These are phyloP conservation scores for Scelioninae gen. 2 DNA, from an alignment of 2,888 invertebrate genomes.

Conservation along the genomic window DNA sequence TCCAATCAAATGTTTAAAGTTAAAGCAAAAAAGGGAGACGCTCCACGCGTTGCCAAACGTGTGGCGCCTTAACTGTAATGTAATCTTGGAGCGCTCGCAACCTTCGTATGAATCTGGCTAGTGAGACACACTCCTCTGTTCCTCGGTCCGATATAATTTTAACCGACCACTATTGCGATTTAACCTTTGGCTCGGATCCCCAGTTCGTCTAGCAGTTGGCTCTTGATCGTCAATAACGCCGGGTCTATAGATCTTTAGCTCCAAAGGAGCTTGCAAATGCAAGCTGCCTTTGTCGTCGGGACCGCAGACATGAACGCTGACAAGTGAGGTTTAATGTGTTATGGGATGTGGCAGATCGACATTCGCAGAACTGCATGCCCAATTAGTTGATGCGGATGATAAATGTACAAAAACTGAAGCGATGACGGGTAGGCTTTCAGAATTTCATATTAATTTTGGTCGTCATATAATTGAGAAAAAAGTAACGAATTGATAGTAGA, in stretches of 20 bases:
- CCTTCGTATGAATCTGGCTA: constrained; percentile 42
- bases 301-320: background rate
- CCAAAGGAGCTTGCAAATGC: background rate
- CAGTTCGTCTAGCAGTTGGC: constrained; percentile 45
- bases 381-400: constrained; percentile 57
- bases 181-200: constrained; percentile 63
- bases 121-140: constrained; percentile 31
- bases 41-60: background rate
- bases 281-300: background rate
- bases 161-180: constrained; percentile 66
- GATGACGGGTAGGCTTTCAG: background rate
- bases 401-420: constrained; percentile 56
- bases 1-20: background rate
- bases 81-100: constrained; percentile 21
- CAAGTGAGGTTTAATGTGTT: constrained; percentile 60
- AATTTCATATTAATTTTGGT: no score
- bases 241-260: constrained; percentile 25
- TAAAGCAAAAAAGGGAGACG: no score
- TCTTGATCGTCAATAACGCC: constrained; percentile 39
- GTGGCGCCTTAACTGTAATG: constrained; percentile 11
- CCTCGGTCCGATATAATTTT: constrained; percentile 66
- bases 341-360: constrained; percentile 72
- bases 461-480: no score
- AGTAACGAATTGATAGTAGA: no score
- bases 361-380: constrained; percentile 53